Percentiles rank a stretch among this genome's conserved stretches.
Evolutionary conservation across 2,888 invertebrate species (phyloP).

Genomic region (Chymomyza procnemis): DNA sequence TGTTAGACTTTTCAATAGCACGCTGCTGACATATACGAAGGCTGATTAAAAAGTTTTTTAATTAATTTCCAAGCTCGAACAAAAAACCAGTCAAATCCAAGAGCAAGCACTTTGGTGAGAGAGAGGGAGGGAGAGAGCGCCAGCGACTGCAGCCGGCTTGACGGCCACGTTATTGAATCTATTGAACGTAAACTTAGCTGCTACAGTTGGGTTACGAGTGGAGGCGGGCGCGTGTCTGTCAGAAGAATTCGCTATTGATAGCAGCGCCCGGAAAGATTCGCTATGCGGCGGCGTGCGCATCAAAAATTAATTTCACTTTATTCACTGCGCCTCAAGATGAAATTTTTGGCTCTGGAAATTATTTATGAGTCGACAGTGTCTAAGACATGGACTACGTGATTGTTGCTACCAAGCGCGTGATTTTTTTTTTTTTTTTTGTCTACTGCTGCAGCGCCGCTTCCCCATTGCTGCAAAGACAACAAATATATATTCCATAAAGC

Average conservation of each 20-base stretch:
- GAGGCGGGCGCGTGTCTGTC: not conserved
- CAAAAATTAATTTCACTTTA: slow-evolving; percentile 71
- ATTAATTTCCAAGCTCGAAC: slow-evolving; percentile 69
- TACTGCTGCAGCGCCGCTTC: not conserved
- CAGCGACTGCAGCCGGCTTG: not conserved
- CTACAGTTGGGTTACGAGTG: not conserved
- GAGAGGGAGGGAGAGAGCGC: no score
- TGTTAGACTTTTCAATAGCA: slow-evolving; percentile 3
- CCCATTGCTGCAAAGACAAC: not conserved
- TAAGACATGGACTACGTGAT: slow-evolving; percentile 51
- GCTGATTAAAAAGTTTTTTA: slow-evolving; percentile 75
- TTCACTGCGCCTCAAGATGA: slow-evolving; percentile 33
- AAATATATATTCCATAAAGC: slow-evolving; percentile 8
- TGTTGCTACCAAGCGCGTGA: slow-evolving; percentile 51
- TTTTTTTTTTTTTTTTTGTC: slow-evolving; percentile 26
- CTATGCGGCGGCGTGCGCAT: slow-evolving; percentile 37
- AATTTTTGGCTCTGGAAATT: slow-evolving; percentile 53
- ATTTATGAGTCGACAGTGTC: slow-evolving; percentile 59
- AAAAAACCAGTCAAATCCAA: slow-evolving; percentile 11
- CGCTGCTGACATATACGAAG: slow-evolving; percentile 56
- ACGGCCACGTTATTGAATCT: slow-evolving; percentile 27
- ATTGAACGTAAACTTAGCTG: slow-evolving; percentile 47
- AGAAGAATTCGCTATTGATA: slow-evolving; percentile 25
- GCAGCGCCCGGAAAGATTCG: slow-evolving; percentile 19
- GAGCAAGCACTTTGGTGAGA: no score